A percentile compares a stretch with the other conserved stretches of the same genome.
phyloP scores from a whole-genome alignment of 2,888 invertebrate species.

The Ormyrus rosae region DNA sequence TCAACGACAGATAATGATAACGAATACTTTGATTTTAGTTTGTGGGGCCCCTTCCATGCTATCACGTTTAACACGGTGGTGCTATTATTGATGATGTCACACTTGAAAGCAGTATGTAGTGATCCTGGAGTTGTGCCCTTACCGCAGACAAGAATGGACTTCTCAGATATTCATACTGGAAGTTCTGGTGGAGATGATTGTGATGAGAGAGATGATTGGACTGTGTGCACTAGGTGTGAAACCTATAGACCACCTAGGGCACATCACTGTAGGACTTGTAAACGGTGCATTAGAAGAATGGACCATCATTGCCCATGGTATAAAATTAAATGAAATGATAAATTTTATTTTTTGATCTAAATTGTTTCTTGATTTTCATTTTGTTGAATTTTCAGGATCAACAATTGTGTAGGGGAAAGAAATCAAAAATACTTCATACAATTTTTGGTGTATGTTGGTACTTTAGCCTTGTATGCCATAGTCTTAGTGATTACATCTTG shows the following conservation, averaged over 20 bases:
- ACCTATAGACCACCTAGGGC: constrained; percentile 89
- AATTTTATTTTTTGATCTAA: background rate
- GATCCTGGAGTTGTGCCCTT: constrained; percentile 93
- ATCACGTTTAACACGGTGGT: constrained; percentile 87
- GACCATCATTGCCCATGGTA: constrained; percentile 92
- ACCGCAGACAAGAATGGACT: constrained; percentile 84
- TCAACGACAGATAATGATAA: too few relatives aligned
- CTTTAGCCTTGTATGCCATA: constrained; percentile 82
- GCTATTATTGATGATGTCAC: constrained; percentile 85
- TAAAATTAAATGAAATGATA: constrained; percentile 40
- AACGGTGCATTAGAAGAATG: constrained; percentile 87
- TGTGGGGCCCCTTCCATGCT: constrained; percentile 90
- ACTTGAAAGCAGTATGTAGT: constrained; percentile 90
- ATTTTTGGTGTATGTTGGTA: constrained; percentile 88
- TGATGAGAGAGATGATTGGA: constrained; percentile 82
- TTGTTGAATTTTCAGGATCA: constrained; percentile 80
- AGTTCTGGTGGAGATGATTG: constrained; percentile 75
- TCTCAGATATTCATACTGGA: constrained; percentile 86
- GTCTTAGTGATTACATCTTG: constrained; percentile 84
- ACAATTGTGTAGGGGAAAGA: constrained; percentile 94
- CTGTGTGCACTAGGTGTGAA: constrained; percentile 88
- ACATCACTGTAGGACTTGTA: constrained; percentile 92
- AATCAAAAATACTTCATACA: constrained; percentile 95
- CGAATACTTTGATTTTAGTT: constrained; percentile 77
- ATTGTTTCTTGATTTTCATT: background rate